Conservation (phyloP, 1,140 invertebrate genomes). For the Hormaphis cornu region DNA sequence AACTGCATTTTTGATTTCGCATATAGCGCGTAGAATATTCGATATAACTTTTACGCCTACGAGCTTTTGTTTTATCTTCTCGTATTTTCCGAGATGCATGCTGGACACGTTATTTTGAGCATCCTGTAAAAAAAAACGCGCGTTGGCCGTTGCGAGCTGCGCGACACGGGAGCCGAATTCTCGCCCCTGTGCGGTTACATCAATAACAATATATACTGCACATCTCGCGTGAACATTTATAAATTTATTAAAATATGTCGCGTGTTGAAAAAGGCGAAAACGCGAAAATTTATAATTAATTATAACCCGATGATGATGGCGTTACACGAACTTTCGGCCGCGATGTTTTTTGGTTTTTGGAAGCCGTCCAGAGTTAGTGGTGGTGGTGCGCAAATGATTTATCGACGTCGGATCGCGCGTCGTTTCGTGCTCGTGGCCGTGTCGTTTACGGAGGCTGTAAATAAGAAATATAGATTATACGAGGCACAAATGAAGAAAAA, state of each 20-base stretch:
- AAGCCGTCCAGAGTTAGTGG: slow-evolving; percentile 16
- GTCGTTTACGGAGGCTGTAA: too few species aligned
- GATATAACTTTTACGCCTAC: too few species aligned
- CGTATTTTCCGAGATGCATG: too few species aligned
- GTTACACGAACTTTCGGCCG: background rate
- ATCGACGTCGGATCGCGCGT: background rate
- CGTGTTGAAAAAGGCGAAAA: background rate
- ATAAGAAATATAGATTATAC: too few species aligned
- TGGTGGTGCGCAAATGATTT: slow-evolving; percentile 1
- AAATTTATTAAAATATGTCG: too few species aligned
- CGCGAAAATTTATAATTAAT: too few species aligned
- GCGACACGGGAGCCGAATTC: background rate
- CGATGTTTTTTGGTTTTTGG: background rate
- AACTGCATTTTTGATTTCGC: too few species aligned
- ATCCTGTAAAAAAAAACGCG: background rate
- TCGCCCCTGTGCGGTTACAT: background rate
- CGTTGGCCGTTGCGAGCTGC: background rate
- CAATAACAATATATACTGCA: background rate
- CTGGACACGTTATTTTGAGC: too few species aligned
- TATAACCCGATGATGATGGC: too few species aligned
- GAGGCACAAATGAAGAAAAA: too few species aligned
- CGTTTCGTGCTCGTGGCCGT: background rate
- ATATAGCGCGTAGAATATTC: too few species aligned
- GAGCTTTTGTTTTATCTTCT: too few species aligned
- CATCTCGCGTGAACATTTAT: background rate